Base-by-base conservation (phyloP, 2,113 vertebrate species). In the Melospiza melodia region DNA sequence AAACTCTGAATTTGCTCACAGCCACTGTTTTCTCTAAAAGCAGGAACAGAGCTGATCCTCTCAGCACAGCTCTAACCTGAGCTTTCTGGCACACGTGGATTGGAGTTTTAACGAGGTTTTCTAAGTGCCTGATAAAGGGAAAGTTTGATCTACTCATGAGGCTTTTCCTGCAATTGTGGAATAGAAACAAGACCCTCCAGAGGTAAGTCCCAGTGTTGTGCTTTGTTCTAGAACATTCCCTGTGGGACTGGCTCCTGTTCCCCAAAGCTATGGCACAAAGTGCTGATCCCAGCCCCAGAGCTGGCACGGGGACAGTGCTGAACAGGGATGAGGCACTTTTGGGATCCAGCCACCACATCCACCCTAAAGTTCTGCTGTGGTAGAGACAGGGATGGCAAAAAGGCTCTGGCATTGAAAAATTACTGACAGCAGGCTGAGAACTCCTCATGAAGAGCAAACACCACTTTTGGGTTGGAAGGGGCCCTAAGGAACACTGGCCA, bases 401-500 rank as follows among this genome's bases (percentile, higher is more conserved):
- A 52, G 17, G 9, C 24, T 52, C 19, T 23, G 24, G 59, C 15
- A 30, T 1, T 7, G 28, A 15, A 65, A 54, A 24, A 27, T 19
- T 6, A 12, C 30, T 31, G 18, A 51, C 30, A 73, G 54, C 30
- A n/a, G 10, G 43, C 33, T 84, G 24, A 35, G 54, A 48, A 8
- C n/a, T 28, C 39, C 3, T 28, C 12, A 5, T 1, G 13, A 41
- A 28, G 5, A 77, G 15, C 37, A n/a, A 76, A 24, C 12, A 30
- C 0, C 10, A 13, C 1, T 6, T 57, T 14, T 7, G 43, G 35
- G 25, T 1, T 35, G 7, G 5, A 31, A 48, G 14, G 23, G 7
- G 5, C 17, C 11, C 27, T 15, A 22, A 72, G 9, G n/a, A 13
- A 41, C 39, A 41, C 12, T 41, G 39, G 39, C 12, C 39, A 41